Conservation (phyloP, 2,797 vertebrate genomes). For the Xyrichtys novacula region DNA sequence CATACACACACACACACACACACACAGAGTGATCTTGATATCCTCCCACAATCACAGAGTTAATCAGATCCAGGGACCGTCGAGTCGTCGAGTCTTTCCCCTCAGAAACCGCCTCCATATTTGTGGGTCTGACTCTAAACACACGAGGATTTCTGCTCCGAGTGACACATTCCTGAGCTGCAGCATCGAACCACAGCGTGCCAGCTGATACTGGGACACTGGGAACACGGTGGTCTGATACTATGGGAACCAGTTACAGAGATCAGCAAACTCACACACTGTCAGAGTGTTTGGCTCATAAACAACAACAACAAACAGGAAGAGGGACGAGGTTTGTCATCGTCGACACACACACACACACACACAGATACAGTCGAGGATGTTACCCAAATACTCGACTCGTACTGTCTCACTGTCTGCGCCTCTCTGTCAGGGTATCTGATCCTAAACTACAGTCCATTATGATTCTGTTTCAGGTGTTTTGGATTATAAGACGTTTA, state of each 20-base stretch:
- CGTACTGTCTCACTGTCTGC: no score
- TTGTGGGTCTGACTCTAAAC: conserved; percentile 66
- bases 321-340: no score
- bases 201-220: conserved; percentile 60
- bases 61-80: conserved; percentile 69
- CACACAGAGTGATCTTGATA: conserved; percentile 38
- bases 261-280: conserved; percentile 23
- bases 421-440: no score
- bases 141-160: conserved; percentile 51
- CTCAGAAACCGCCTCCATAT: conserved; percentile 69
- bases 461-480: no score
- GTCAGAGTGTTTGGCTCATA: not conserved
- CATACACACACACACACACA: conserved; percentile 38
- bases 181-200: conserved; percentile 48
- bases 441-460: no score
- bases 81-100: conserved; percentile 36
- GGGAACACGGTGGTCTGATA: conserved; percentile 53
- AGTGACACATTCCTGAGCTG: conserved; percentile 70
- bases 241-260: conserved; percentile 53
- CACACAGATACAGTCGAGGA: no score
- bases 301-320: not conserved
- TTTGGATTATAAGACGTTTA: no score
- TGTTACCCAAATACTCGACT: no score
- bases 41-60: conserved; percentile 59
- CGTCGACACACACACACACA: no score